Base-by-base conservation (phyloP, 2,113 vertebrate species). In the Menidia beryllina region DNA sequence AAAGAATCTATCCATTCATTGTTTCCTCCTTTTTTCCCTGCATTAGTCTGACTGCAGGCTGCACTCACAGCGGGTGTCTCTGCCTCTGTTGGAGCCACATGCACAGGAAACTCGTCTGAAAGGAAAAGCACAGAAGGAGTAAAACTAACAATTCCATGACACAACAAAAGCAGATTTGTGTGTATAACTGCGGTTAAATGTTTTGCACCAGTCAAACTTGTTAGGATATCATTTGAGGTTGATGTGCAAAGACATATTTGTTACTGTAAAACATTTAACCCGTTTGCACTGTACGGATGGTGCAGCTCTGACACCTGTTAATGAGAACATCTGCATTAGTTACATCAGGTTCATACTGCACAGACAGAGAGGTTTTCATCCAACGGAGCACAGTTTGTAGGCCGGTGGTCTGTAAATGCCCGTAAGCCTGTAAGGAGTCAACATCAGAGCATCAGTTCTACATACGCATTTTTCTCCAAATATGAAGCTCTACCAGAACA, bases 1-100 rank as follows among this genome's bases (percentile, higher is more conserved):
- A 93, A 93, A 92, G 89, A 85, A 81, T 81, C 71, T 77, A 67
- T 76, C 77, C 86, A 68, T 76, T 84, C 66, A 86, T 90, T 91
- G 86, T 90, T 90, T 90, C 81, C 76, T 65, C 48, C 55, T 69
- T 73, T 79, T 34, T 68, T 67, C 48, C 66, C 70, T 36, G 75
- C 74, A 58, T 83, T 71, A 43, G 61, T 75, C 75, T 72, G 91
- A 74, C 86, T 85, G 75, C 53, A 47, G 73, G 78, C 73, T 51
- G 49, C 53, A 61, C 83, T 84, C 89, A 67, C 78, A 85, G 84
- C 14, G 60, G 84, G 79, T 55, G 88, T 72, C 82, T 76, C 8
- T 36, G 24, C 49, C 81, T 62, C 69, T 27, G 62, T 56, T 52
- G 25, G 72, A 75, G 78, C 41, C 74, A 41, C 59, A 75, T 52